A percentile compares a stretch with the other conserved stretches of the same genome.
Conservation (phyloP, 1,140 invertebrate genomes). For the Cylas formicarius region DNA sequence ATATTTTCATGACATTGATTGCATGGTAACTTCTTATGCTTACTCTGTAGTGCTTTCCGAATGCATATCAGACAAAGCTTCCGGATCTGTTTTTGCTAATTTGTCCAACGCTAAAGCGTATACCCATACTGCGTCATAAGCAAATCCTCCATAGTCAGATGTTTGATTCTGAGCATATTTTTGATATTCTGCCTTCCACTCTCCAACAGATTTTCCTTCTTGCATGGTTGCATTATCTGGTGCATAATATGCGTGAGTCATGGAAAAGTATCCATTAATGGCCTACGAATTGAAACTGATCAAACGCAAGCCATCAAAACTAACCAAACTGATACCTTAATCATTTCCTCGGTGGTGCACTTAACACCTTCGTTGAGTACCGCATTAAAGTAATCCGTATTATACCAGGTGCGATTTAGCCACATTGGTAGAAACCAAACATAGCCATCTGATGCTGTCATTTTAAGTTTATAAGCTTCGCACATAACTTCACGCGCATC, state of each 20-base stretch:
- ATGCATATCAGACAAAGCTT: conserved; percentile 53
- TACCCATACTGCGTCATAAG: conserved; percentile 80
- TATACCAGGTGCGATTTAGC: conserved; percentile 60
- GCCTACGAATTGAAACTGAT: conserved; percentile 45
- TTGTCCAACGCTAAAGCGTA: conserved; percentile 67
- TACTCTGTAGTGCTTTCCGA: conserved; percentile 51
- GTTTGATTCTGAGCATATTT: background rate
- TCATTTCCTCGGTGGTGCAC: conserved; percentile 59
- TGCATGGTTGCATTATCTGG: conserved; percentile 55
- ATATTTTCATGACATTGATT: background rate
- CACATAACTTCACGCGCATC: conserved; percentile 65
- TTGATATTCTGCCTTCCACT: conserved; percentile 51
- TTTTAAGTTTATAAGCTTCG: conserved; percentile 62
- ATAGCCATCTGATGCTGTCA: conserved; percentile 62
- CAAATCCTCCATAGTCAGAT: conserved; percentile 65
- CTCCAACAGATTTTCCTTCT: conserved; percentile 53
- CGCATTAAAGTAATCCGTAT: conserved; percentile 55
- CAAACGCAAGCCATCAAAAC: background rate
- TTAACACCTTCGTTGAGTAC: conserved; percentile 45
- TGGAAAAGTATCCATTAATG: conserved; percentile 66
- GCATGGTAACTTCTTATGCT: conserved; percentile 31
- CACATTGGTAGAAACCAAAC: conserved; percentile 78
- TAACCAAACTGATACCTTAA: conserved; percentile 38
- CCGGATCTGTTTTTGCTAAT: conserved; percentile 52
- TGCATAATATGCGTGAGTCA: conserved; percentile 63